Evolutionary conservation across 2,797 vertebrate genomes (phyloP), one percentile per base, ranked within the genome.

Genomic region (Heliangelus exortis): DNA sequence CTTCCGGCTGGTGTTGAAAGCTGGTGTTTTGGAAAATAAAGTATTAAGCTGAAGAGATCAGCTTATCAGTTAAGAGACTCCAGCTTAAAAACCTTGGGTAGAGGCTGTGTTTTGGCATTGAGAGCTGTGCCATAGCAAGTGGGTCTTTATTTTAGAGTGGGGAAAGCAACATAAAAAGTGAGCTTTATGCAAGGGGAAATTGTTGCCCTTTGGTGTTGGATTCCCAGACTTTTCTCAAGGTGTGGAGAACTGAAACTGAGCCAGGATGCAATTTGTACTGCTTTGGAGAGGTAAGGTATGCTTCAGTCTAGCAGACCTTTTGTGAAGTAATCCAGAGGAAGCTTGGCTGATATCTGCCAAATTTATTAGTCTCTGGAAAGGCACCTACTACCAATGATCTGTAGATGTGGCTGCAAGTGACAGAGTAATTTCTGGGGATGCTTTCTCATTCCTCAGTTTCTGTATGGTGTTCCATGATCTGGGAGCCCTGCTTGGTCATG

Each of bases 181-280:
- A 75, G 9, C 3, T 43, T 41, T 31, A 1, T 12, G 61, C 10
- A 11, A 17, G 1, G 22, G 83, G 55, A 41, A 16, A 34, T 21
- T 4, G 3, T 2, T 77, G 34, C 18, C 20, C 22, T 51, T 68
- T 13, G 58, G 11, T 23, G 26, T 2, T 74, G 63, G 1, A 0
- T 28, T 48, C 5, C 1, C 41, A 73, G 54, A 0, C 2, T 29
- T 12, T 31, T 2, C 17, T 8, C 0, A 1, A n/a, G 55, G 21
- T 2, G 39, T 9, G 36, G 25, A 31, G 84, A 51, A 39, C 15
- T n/a, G 62, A 17, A 66, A 3, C 29, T 10, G 77, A 7, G 67
- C 31, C 59, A 59, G 77, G 20, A 2, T 3, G 61, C 61, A 51
- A 12, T 12, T 45, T 67, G 63, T 48, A 0, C 33, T 54, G 59